Evolutionary conservation across 1,140 invertebrate genomes (phyloP).

Genomic region (Coenobita brevimanus): DNA sequence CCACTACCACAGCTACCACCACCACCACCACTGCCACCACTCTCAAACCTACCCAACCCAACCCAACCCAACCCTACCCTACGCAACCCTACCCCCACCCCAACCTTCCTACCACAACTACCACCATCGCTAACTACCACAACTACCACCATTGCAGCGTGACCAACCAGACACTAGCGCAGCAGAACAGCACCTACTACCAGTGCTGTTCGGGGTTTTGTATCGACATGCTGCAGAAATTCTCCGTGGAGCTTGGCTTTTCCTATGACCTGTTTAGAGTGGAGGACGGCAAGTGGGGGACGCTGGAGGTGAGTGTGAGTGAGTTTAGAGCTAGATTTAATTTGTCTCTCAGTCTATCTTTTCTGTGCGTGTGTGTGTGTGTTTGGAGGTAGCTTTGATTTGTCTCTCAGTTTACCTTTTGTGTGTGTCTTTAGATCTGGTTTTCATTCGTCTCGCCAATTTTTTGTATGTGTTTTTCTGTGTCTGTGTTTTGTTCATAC

Average conservation of each 20-base stretch:
- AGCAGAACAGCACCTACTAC: conserved; percentile 74
- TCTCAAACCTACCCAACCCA: not conserved
- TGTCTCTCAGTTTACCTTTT: not conserved
- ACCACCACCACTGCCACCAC: not conserved
- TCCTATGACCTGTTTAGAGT: conserved; percentile 76
- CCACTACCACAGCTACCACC: not conserved
- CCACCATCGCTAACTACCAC: too few species aligned
- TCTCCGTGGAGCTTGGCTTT: conserved; percentile 76
- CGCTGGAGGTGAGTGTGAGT: conserved; percentile 71
- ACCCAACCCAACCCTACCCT: not conserved
- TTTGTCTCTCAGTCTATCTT: not conserved
- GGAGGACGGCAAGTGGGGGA: conserved; percentile 76
- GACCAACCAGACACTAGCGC: conserved; percentile 49
- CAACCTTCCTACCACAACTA: not conserved
- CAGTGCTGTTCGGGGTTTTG: conserved; percentile 98
- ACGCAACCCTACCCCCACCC: not conserved
- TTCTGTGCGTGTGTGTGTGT: not conserved
- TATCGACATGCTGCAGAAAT: conserved; percentile 92
- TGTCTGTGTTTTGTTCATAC: too few species aligned
- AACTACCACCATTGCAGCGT: not conserved
- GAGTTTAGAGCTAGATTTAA: not conserved
- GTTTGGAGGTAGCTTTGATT: not conserved
- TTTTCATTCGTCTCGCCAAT: too few species aligned
- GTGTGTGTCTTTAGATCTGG: not conserved
- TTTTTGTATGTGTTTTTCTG: too few species aligned